Evolutionary conservation across 2,113 vertebrate genomes (phyloP), one percentile per base, ranked within the genome.

Genomic region (Choloepus hoffmanni): DNA sequence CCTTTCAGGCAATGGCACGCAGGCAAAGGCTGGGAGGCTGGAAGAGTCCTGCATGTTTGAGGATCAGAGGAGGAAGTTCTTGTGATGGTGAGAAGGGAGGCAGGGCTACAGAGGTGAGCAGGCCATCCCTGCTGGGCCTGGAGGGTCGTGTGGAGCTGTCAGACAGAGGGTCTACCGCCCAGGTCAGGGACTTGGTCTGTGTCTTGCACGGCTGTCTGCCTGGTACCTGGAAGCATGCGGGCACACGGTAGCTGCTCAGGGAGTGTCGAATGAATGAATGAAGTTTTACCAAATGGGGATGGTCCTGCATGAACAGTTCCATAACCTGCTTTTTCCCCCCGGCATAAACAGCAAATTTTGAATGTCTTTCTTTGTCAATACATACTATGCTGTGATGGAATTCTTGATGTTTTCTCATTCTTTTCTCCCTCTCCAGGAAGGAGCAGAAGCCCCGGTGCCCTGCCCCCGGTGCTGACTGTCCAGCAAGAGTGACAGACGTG

Each of bases 401-500:
- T 83, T 92, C 91, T 87, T 79, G 58, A 70, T 55, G 11, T 76
- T 91, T 58, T 91, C 40, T 95, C n/a, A 45, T 60, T 30, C 70
- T 85, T 55, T 92, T 7, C 33, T 92, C 67, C 63, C 86, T 92
- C 72, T 92, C 78, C 48, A 97, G 97, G 89, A 97, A 97, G 93
- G 96, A 96, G 93, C 18, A 12, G 93, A 93, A 96, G 95, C 96
- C 90, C 90, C 4, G 0, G 90, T 63, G 55, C 95, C 93, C 53
- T 95, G 78, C 90, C 85, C 50, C 90, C 36, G 1, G 82, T 79
- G 82, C 95, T 94, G 89, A 55, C 70, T 72, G 58, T 96, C 89
- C 96, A 87, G 86, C 90, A 58, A 73, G 93, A 97, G 96, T 96
- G 93, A 98, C 93, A 16, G 73, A 81, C 4, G 84, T 92, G 89